Conservation (phyloP, 2,113 vertebrate genomes). For the Apteryx mantelli region DNA sequence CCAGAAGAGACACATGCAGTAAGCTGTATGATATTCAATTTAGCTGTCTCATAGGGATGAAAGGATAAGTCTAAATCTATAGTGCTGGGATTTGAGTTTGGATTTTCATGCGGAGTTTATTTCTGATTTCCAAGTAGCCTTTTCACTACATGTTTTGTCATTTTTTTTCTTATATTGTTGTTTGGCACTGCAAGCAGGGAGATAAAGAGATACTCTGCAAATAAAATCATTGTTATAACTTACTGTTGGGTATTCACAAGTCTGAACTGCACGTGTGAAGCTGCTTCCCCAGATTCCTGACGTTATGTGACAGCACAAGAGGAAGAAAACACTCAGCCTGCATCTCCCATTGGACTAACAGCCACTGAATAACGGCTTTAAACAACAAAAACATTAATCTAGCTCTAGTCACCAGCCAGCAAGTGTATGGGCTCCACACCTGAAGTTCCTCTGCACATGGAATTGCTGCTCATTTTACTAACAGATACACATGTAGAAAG, state of each 20-base stretch:
- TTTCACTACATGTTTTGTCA: neutral
- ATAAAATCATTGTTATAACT: neutral
- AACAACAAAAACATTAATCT: neutral
- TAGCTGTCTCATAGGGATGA: neutral
- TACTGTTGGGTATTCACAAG: neutral
- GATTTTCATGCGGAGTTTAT: neutral
- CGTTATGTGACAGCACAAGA: neutral
- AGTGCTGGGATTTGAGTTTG: neutral
- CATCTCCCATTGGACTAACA: neutral
- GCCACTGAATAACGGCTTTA: neutral
- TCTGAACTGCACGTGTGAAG: neutral
- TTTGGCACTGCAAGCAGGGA: neutral
- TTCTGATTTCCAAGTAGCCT: neutral
- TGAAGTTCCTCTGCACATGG: neutral
- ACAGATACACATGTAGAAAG: neutral
- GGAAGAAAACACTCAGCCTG: neutral
- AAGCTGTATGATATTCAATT: neutral
- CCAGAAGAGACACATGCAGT: neutral
- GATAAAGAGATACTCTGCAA: neutral
- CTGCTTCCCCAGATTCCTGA: neutral
- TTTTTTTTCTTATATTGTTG: neutral
- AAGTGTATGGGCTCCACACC: neutral
- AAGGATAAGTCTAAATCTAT: neutral
- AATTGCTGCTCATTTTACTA: neutral
- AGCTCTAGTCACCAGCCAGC: neutral